A percentile compares a stretch with the other conserved stretches of the same genome.
Evolutionary conservation across 1,140 invertebrate species (phyloP).

Genomic region (Amphibalanus amphitrite): DNA sequence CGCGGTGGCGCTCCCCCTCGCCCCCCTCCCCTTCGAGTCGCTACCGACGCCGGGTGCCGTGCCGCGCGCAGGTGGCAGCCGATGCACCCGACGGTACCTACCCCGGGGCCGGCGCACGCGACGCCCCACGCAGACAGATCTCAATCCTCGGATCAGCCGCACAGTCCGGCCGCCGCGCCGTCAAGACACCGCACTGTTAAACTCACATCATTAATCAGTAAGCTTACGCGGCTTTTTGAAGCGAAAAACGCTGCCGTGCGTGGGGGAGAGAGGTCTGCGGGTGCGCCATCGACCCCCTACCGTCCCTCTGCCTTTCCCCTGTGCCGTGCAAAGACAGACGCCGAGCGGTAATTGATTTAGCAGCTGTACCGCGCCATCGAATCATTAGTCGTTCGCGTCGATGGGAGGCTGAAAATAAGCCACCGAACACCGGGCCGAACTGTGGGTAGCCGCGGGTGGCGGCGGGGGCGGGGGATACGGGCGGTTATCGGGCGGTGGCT

Average conservation of each 20-base stretch:
- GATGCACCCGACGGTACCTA: too few species aligned
- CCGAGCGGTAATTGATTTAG: not conserved
- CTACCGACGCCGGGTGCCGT: too few species aligned
- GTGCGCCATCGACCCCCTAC: not conserved
- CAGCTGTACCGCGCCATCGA: not conserved
- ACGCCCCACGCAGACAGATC: not conserved
- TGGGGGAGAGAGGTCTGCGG: too few species aligned
- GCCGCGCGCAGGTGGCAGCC: too few species aligned
- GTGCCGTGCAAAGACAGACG: not conserved
- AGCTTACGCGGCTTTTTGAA: slow-evolving; percentile 15
- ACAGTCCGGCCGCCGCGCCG: not conserved
- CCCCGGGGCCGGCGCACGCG: not conserved
- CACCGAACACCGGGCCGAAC: not conserved
- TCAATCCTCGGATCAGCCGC: not conserved
- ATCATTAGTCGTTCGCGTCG: not conserved
- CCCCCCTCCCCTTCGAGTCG: too few species aligned
- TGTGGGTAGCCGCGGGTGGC: too few species aligned
- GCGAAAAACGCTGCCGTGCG: slow-evolving; percentile 23
- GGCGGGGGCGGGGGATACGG: too few species aligned
- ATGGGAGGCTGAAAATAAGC: not conserved
- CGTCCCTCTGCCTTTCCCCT: too few species aligned
- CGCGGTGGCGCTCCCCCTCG: too few species aligned
- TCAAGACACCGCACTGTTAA: slow-evolving; percentile 23
- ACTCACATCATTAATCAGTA: slow-evolving; percentile 21
- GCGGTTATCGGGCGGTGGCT: too few species aligned